Evolutionary conservation across 2,797 vertebrate genomes (phyloP), one percentile per base, ranked within the genome.

Genomic region (Steatocranus sp.): DNA sequence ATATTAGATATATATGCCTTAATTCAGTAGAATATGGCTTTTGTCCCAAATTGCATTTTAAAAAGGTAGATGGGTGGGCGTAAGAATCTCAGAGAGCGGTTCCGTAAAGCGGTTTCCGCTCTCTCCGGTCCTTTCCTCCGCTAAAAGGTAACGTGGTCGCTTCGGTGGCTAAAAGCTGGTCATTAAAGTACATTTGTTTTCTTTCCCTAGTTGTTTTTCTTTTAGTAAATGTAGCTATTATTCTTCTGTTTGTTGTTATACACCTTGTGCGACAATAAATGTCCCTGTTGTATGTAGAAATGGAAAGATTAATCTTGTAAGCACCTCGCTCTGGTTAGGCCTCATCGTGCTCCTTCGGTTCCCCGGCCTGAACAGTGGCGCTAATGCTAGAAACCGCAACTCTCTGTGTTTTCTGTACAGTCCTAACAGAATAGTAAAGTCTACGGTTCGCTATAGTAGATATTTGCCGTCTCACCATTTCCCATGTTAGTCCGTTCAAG

Each of bases 71-170:
- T 6, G 3, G 18, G 2, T 3, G 0, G 1, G 86, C 95, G 94
- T 48, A 96, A 1, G 76, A 85, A 96, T 95, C 76, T 93, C 30
- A 82, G 34, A 74, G 50, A 87, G 34, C 81, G 48, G 49, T 32
- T 18, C 30, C 80, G 94, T 95, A 88, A 94, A 75, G 41, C 87
- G 92, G 90, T 61, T 95, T 96, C 93, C 91, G 94, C 82, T 86
- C 92, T 96, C 93, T 91, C 92, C 61, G 66, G 86, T 93, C 92
- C 96, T 95, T 97, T 95, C 94, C 93, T 92, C 87, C 89, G 94
- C 92, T 90, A 90, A 90, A 96, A 97, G 96, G 96, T 97, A 97
- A 96, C 96, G 96, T 97, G 96, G 93, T 96, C 93, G 78, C 7
- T 6, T 86, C 91, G 23, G 70, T 75, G 15, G 91, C 74, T 79